Conservation (phyloP, 2,888 invertebrate species). For the Synergus itoensis region DNA sequence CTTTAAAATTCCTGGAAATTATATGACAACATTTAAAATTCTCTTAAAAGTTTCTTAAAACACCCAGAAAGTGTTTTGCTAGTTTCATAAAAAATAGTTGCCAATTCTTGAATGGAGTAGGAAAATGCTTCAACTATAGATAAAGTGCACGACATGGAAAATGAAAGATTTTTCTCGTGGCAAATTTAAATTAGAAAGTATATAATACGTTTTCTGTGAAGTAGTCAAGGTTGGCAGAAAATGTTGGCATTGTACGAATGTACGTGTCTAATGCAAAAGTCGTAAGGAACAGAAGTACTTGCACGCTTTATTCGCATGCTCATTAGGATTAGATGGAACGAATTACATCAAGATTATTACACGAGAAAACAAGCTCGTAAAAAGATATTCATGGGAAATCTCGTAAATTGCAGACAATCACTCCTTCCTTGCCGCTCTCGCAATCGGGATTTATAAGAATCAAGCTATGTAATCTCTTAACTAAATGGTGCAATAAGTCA, state of each 20-base stretch:
- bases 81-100: too few relatives aligned
- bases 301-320: constrained; percentile 24
- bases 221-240: constrained; percentile 22
- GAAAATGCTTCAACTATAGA: neutral
- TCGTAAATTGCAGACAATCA: constrained; percentile 41
- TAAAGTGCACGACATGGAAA: neutral
- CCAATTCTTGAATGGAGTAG: too few relatives aligned
- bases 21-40: too few relatives aligned
- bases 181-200: constrained; percentile 36
- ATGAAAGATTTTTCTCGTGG: neutral
- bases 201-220: constrained; percentile 18
- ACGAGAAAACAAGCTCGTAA: constrained; percentile 38
- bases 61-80: too few relatives aligned
- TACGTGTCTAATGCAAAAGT: constrained; percentile 19
- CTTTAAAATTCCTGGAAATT: too few relatives aligned
- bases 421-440: constrained; percentile 18
- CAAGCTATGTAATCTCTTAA: constrained; percentile 1
- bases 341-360: constrained; percentile 26
- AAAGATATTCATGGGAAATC: constrained; percentile 39
- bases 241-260: neutral
- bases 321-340: constrained; percentile 40
- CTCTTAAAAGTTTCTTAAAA: too few relatives aligned
- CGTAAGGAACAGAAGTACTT: constrained; percentile 26
- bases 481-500: constrained; percentile 31
- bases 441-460: constrained; percentile 29